Percentiles rank a stretch among this genome's conserved stretches.
phyloP scores from a whole-genome alignment of 1,140 invertebrate species.

The Brachionus calyciflorus region DNA sequence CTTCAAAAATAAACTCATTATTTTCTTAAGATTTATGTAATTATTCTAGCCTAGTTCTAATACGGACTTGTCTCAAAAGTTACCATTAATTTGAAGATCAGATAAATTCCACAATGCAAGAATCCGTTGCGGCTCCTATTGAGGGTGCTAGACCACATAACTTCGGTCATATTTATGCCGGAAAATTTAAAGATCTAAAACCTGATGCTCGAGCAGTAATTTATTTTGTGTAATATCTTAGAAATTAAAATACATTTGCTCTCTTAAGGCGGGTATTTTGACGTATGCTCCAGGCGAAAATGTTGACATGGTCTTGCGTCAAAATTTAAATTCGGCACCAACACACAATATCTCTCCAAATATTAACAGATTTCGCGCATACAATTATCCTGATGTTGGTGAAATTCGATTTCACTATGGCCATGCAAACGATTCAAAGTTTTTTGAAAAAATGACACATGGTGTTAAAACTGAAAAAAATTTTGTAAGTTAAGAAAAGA shows the following conservation, averaged over 20 bases:
- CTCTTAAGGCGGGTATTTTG: conserved; percentile 57
- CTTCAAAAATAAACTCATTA: not conserved
- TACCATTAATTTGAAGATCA: not conserved
- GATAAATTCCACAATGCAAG: conserved; percentile 2
- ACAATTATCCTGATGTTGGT: conserved; percentile 54
- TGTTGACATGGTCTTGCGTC: conserved; percentile 48
- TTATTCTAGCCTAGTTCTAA: not conserved
- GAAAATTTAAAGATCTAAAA: conserved; percentile 56
- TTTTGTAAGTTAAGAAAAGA: not conserved
- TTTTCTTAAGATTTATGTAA: conserved; percentile 14
- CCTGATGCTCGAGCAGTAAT: conserved; percentile 55
- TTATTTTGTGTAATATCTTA: conserved; percentile 12
- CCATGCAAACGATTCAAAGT: conserved; percentile 56
- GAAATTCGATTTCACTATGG: conserved; percentile 57
- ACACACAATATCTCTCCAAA: not conserved
- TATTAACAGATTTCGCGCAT: conserved; percentile 1
- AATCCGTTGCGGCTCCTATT: not conserved
- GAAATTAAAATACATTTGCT: conserved; percentile 40
- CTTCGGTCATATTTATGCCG: conserved; percentile 62
- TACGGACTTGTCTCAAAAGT: not conserved
- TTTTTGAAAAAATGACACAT: conserved; percentile 57
- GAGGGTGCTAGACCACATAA: not conserved
- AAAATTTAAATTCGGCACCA: conserved; percentile 27
- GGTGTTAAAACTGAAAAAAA: conserved; percentile 50
- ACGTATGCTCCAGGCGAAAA: conserved; percentile 55